Evolutionary conservation across 2,797 vertebrate genomes (phyloP), one percentile per base, ranked within the genome.

Genomic region (Philypnodon macrostomus): DNA sequence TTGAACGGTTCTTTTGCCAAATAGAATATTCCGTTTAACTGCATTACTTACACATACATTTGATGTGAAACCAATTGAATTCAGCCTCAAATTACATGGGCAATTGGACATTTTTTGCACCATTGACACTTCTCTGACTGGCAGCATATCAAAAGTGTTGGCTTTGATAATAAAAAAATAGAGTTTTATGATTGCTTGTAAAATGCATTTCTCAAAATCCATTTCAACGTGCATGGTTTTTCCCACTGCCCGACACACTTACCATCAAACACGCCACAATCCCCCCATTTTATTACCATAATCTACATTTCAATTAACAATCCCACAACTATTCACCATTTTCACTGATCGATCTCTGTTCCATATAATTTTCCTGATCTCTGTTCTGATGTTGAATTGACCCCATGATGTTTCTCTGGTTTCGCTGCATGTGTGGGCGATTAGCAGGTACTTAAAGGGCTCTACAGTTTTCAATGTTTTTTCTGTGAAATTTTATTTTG

Each of bases 351-450:
- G 40, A 49, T 54, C 46, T 35, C 53, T 66, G 57, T 54, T 76
- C 33, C 32, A 30, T 38, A 2, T 45, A 29, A 75, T n/a, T n/a
- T n/a, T n/a, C n/a, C 29, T 77, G 51, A 82, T 55, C 76, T 81
- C n/a, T 74, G 37, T 59, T 47, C 79, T 80, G 62, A 67, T 52
- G 56, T 70, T 71, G 12, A 81, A 81, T 77, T 86, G 81, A 84
- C 49, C 59, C 75, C 50, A 49, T 4, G 63, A 80, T 87, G 79
- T 87, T 74, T 81, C 80, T 87, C 84, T 86, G 86, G 70, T 83
- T 85, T 81, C 79, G 85, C 86, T 88, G 86, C 86, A 85, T 85
- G 85, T 81, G 68, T 83, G 71, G 81, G 82, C 74, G 77, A 80
- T 84, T 77, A 88, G 86, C 86, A 87, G 85, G 85, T 87, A 85